Evolutionary conservation across 2,888 invertebrate genomes (phyloP), one percentile per base, ranked within the genome.

Genomic region (Agrotis exclamationis): DNA sequence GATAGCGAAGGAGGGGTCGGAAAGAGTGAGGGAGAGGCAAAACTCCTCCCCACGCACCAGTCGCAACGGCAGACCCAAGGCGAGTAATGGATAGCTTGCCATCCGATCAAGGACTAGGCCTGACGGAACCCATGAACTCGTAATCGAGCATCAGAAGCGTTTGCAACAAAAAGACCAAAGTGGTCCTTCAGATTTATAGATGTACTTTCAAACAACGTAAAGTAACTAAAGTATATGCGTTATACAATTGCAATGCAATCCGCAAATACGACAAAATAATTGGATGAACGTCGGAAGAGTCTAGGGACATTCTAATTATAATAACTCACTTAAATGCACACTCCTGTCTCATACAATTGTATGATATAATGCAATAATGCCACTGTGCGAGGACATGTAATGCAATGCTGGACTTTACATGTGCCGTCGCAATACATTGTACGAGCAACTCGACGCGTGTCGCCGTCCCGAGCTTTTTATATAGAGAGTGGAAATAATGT

Each of bases 301-400:
- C 14, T n/a, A 54, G 22, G 24, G 18, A 28, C 2, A 33, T 62
- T 18, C 28, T 22, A 62, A 33, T 70, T 24, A 45, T 70, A 20
- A 9, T 60, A 28, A 50, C 13, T n/a, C 3, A 60, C 22, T 28
- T 24, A 53, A 6, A 11, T 7, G 22, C 20, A 39, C 44, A n/a
- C 16, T 33, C 45, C 14, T 2, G 20, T 39, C 24, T 53, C 2
- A 53, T 70, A 33, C n/a, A 51, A 58, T 51, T 58, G 22, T 28
- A 22, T 45, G 16, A 45, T 14, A 9, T 24, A 47, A 56, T 45
- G 39, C 33, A 72, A 20, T 48, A 16, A 20, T n/a, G n/a, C 39
- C 39, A 14, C 9, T 14, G 50, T 24, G 39, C 39, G 39, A 39
- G 39, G 39, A 60, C n/a, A 4, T 18, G 9, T 45, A 44, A 58